Percentiles rank a stretch among this genome's conserved stretches.
Evolutionary conservation across 2,113 vertebrate species (phyloP).

Genomic region (human (Homo sapiens)): DNA sequence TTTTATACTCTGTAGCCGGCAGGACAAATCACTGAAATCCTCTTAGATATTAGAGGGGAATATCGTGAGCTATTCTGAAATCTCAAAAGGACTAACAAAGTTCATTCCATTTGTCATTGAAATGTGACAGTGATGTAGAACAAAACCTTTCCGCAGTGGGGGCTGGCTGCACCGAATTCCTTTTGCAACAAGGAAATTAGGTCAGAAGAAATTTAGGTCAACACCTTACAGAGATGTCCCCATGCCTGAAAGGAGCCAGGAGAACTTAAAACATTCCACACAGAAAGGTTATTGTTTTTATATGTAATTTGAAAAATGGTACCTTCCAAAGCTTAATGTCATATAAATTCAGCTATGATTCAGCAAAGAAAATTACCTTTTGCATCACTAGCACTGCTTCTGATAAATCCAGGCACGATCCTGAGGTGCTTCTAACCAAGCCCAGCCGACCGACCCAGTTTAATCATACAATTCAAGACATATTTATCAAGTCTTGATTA

Average conservation of each 20-base stretch:
- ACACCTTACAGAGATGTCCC: conserved; percentile 78
- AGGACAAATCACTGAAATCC: conserved; percentile 68
- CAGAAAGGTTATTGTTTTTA: conserved; percentile 69
- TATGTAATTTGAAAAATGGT: conserved; percentile 67
- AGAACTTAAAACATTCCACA: conserved; percentile 56
- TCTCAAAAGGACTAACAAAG: conserved; percentile 78
- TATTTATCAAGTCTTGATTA: conserved; percentile 58
- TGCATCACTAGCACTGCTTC: conserved; percentile 21
- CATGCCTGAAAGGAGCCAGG: conserved; percentile 66
- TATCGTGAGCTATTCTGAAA: conserved; percentile 70
- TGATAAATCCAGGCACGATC: conserved; percentile 30
- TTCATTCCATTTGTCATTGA: conserved; percentile 80
- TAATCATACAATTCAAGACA: conserved; percentile 64
- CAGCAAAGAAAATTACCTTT: conserved; percentile 71
- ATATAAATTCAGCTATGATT: conserved; percentile 73
- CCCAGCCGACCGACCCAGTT: conserved; percentile 34
- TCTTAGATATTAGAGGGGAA: conserved; percentile 62
- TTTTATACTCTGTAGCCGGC: neutral
- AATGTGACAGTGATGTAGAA: conserved; percentile 80
- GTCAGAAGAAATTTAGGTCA: conserved; percentile 82
- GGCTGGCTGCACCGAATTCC: conserved; percentile 71
- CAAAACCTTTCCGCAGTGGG: conserved; percentile 78
- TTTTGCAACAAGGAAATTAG: conserved; percentile 81
- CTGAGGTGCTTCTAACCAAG: conserved; percentile 17
- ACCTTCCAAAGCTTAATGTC: conserved; percentile 57